Conservation (phyloP, 2,888 invertebrate species). For the Chrysolina haemoptera region DNA sequence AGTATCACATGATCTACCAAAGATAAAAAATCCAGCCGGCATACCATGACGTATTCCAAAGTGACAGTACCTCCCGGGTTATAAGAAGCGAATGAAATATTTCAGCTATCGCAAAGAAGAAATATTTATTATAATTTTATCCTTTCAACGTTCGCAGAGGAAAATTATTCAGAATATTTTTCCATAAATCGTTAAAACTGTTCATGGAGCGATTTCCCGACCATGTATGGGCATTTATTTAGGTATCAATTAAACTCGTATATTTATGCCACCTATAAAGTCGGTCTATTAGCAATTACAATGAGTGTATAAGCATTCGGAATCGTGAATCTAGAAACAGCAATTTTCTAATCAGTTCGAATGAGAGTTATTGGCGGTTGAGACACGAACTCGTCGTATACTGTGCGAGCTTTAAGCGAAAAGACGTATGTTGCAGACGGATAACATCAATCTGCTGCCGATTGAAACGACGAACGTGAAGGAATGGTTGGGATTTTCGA, state of each 20-base stretch:
- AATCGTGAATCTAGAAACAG: conserved; percentile 48
- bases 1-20: no score
- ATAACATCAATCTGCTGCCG: conserved; percentile 29
- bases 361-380: conserved; percentile 46
- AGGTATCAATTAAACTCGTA: conserved; percentile 46
- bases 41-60: no score
- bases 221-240: conserved; percentile 42
- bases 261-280: conserved; percentile 51
- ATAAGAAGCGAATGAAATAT: no score
- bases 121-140: not conserved
- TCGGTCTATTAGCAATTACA: conserved; percentile 51
- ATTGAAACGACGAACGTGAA: conserved; percentile 10
- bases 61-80: no score
- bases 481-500: not conserved
- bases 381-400: conserved; percentile 37
- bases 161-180: not conserved
- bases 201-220: conserved; percentile 21
- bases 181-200: not conserved
- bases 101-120: no score
- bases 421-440: conserved; percentile 32
- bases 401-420: conserved; percentile 18
- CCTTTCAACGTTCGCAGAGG: not conserved
- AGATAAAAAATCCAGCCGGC: no score
- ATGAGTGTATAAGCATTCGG: conserved; percentile 46
- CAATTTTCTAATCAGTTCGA: conserved; percentile 49